Evolutionary conservation across 1,140 invertebrate species (phyloP).

Genomic region (Aradophagus sp.): DNA sequence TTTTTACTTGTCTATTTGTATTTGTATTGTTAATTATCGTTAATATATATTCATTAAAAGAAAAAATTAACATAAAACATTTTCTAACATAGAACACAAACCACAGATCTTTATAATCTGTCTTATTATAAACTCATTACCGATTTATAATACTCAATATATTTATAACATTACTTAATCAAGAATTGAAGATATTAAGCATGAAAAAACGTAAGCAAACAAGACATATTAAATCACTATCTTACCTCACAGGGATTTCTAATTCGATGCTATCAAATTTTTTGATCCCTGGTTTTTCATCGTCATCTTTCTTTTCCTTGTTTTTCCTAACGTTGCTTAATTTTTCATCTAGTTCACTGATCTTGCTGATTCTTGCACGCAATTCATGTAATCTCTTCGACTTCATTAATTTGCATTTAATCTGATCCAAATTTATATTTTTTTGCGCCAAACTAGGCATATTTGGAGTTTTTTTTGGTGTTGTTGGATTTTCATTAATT

Average conservation of each 20-base stretch:
- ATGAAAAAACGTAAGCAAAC: too few relatives aligned
- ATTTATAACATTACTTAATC: too few relatives aligned
- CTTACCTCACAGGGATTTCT: constrained; percentile 82
- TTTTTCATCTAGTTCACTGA: constrained; percentile 75
- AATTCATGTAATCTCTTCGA: constrained; percentile 81
- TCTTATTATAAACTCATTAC: too few relatives aligned
- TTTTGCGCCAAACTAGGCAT: constrained; percentile 72
- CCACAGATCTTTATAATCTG: too few relatives aligned
- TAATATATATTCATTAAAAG: too few relatives aligned
- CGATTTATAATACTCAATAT: too few relatives aligned
- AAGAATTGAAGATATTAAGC: too few relatives aligned
- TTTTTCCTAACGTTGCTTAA: constrained; percentile 68
- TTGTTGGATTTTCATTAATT: constrained; percentile 50
- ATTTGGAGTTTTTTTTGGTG: constrained; percentile 68
- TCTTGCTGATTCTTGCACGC: constrained; percentile 78
- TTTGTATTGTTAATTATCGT: too few relatives aligned
- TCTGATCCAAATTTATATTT: constrained; percentile 79
- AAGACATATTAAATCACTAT: too few relatives aligned
- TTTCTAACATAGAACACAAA: too few relatives aligned
- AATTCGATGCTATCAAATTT: constrained; percentile 83
- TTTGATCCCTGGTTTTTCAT: constrained; percentile 76
- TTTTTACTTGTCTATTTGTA: too few relatives aligned
- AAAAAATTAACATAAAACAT: too few relatives aligned
- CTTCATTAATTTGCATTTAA: constrained; percentile 79
- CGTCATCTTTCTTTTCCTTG: constrained; percentile 55